Evolutionary conservation across 2,888 invertebrate species (phyloP).

Genomic region (Graphium colonna): DNA sequence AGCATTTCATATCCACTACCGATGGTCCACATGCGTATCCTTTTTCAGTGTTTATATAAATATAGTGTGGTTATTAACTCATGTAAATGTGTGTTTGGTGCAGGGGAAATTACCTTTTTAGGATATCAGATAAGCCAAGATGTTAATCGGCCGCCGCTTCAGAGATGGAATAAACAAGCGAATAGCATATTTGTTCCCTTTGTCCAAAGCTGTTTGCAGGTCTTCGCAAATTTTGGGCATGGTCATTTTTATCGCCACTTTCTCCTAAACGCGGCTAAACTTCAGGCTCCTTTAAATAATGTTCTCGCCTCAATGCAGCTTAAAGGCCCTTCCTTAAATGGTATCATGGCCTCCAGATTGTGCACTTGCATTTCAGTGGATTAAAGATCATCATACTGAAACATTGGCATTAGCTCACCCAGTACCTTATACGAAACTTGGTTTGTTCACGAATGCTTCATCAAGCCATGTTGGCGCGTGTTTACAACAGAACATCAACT

Average conservation of each 20-base stretch:
- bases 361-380: too few relatives aligned
- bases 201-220: slow-evolving; percentile 20
- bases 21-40: too few relatives aligned
- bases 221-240: slow-evolving; percentile 26
- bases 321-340: too few relatives aligned
- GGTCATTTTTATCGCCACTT: background rate
- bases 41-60: too few relatives aligned
- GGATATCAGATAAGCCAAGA: slow-evolving; percentile 29
- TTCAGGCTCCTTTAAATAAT: slow-evolving; percentile 17
- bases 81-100: slow-evolving; percentile 25
- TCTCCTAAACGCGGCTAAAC: too few relatives aligned
- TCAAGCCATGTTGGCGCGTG: background rate
- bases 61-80: background rate
- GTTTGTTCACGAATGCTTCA: background rate
- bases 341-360: too few relatives aligned
- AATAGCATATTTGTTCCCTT: slow-evolving; percentile 21
- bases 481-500: background rate
- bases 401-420: too few relatives aligned
- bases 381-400: too few relatives aligned
- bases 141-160: slow-evolving; percentile 27
- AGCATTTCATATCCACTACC: too few relatives aligned
- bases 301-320: too few relatives aligned
- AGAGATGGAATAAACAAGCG: slow-evolving; percentile 16
- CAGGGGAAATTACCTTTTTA: slow-evolving; percentile 30
- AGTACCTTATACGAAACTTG: too few relatives aligned